These are phyloP conservation scores for Julus scanicus DNA, from an alignment of 2,888 invertebrate species.

Conservation along the genomic window DNA sequence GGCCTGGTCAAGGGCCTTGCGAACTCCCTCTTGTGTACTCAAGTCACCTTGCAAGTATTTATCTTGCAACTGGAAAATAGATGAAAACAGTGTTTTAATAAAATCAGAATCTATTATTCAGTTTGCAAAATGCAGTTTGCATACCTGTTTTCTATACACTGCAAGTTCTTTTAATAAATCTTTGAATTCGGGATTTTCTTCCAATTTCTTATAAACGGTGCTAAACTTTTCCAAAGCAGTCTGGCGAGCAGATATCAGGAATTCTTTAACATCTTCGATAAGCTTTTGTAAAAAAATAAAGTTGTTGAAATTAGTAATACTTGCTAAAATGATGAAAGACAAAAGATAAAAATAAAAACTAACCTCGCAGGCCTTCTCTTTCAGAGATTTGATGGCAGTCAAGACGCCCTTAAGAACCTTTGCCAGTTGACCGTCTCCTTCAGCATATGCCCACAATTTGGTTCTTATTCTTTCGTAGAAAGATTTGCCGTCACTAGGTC, in stretches of 20 bases:
- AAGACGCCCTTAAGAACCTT: conserved; percentile 53
- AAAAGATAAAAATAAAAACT: background rate
- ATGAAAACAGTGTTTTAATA: background rate
- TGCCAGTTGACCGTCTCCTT: conserved; percentile 42
- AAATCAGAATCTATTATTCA: background rate
- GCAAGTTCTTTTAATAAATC: conserved; percentile 47
- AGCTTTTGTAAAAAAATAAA: background rate
- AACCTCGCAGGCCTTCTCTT: conserved; percentile 50
- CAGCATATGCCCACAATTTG: conserved; percentile 46
- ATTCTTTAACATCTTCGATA: background rate
- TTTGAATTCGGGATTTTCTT: conserved; percentile 45
- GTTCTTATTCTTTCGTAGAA: conserved; percentile 52
- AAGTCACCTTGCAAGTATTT: conserved; percentile 16
- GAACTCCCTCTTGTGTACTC: background rate
- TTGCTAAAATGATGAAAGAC: background rate
- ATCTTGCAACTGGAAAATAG: conserved; percentile 11
- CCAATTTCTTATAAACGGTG: background rate
- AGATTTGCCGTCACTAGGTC: background rate
- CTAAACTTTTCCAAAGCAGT: background rate
- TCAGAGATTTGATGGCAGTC: conserved; percentile 49
- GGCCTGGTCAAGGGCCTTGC: conserved; percentile 23
- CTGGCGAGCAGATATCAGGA: background rate
- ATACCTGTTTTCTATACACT: conserved; percentile 37
- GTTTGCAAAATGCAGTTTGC: too few species aligned
- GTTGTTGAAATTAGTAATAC: background rate